Percentiles rank a stretch among this genome's conserved stretches.
Evolutionary conservation across 2,113 vertebrate genomes (phyloP).

Genomic region (Podiceps cristatus): DNA sequence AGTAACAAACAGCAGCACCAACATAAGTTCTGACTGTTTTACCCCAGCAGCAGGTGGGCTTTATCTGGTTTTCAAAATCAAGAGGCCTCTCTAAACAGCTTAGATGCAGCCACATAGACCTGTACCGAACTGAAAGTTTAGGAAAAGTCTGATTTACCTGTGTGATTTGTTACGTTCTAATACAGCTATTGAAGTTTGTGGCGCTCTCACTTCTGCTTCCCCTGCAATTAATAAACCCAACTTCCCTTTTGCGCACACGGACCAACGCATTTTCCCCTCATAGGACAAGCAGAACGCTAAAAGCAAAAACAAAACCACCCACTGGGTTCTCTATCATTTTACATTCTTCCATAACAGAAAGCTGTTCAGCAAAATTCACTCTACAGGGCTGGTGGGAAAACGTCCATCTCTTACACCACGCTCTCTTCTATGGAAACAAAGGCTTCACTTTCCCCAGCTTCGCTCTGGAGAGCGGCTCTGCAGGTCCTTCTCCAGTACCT

Average conservation of each 20-base stretch:
- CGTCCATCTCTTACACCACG: neutral
- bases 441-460: neutral
- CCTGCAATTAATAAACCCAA: neutral
- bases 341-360: neutral
- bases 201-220: neutral
- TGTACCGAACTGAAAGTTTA: neutral
- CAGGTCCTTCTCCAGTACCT: neutral
- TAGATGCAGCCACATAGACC: neutral
- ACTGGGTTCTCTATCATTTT: neutral
- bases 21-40: neutral
- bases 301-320: neutral
- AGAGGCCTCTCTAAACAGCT: neutral
- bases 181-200: neutral
- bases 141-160: neutral
- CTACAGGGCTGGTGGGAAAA: neutral
- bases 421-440: neutral
- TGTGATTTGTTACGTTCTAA: neutral
- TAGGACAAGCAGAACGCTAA: neutral
- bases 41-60: neutral
- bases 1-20: neutral
- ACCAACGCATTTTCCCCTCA: neutral
- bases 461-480: neutral
- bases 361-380: neutral
- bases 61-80: neutral
- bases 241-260: accelerated